Evolutionary conservation across 1,140 invertebrate species (phyloP).

Genomic region (Platyura marginata): DNA sequence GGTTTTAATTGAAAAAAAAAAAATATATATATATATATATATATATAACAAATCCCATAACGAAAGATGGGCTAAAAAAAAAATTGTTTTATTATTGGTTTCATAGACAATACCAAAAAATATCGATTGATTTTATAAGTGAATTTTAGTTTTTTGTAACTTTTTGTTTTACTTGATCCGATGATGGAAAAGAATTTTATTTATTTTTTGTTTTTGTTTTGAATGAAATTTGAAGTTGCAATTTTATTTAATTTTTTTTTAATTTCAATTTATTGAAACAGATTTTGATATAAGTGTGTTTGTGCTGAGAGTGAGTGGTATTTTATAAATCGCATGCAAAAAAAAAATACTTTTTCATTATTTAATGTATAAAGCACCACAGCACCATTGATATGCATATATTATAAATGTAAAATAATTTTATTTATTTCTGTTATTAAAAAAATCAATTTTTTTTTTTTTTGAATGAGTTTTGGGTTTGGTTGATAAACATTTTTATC

Average conservation of each 20-base stretch:
- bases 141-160: not conserved
- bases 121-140: not conserved
- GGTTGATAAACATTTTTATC: not conserved
- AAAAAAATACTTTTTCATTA: not conserved
- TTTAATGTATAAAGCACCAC: not conserved
- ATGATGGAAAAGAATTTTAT: not conserved
- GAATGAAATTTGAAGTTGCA: not conserved
- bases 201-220: not conserved
- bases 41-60: not conserved
- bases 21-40: not conserved
- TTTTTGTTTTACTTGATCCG: not conserved
- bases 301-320: not conserved
- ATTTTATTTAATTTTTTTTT: not conserved
- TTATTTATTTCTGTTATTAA: not conserved
- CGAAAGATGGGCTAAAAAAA: not conserved
- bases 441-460: not conserved
- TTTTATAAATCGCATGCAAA: not conserved
- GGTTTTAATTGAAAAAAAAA: not conserved
- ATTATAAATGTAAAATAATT: not conserved
- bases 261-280: not conserved
- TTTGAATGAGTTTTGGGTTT: not conserved
- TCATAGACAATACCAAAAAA: not conserved
- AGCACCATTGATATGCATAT: not conserved
- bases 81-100: not conserved
- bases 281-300: not conserved